Evolutionary conservation across 2,797 vertebrate species (phyloP).

Genomic region (Myripristis murdjan): DNA sequence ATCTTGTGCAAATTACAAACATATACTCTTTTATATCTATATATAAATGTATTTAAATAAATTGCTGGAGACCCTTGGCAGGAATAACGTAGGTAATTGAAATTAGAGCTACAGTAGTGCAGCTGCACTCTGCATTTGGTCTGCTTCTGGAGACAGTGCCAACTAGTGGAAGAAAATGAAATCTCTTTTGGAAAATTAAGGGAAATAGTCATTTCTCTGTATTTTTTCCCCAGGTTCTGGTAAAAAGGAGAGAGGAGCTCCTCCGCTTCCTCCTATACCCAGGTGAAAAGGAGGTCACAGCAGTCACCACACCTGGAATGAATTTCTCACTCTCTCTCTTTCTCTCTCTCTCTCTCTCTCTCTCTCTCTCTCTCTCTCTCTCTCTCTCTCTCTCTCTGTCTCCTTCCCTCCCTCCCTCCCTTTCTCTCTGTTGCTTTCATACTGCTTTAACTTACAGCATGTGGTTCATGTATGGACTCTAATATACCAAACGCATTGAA

Average conservation of each 20-base stretch:
- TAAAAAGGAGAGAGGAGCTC: conserved; percentile 86
- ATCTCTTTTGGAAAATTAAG: background rate
- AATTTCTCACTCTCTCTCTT: conserved; percentile 1
- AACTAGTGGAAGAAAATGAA: conserved; percentile 24
- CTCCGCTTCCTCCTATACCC: conserved; percentile 84
- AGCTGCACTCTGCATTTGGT: no score
- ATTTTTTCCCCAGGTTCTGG: conserved; percentile 74
- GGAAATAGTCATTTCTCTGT: conserved; percentile 3
- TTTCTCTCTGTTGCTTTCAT: conserved; percentile 22
- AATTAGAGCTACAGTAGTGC: no score
- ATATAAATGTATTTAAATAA: background rate
- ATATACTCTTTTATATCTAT: background rate
- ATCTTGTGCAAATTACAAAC: background rate
- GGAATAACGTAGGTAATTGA: background rate
- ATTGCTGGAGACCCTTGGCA: background rate
- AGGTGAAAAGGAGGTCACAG: conserved; percentile 78
- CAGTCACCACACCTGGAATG: conserved; percentile 21
- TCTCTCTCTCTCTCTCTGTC: conserved; percentile 9
- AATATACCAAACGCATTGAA: conserved; percentile 27
- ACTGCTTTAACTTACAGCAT: conserved; percentile 42
- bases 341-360: conserved; percentile 23
- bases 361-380: conserved; percentile 10
- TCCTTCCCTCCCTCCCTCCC: conserved; percentile 16
- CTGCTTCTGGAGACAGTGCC: background rate
- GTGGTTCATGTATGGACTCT: conserved; percentile 33